phyloP scores from a whole-genome alignment of 1,140 invertebrate genomes.

The Polyergus mexicanus region DNA sequence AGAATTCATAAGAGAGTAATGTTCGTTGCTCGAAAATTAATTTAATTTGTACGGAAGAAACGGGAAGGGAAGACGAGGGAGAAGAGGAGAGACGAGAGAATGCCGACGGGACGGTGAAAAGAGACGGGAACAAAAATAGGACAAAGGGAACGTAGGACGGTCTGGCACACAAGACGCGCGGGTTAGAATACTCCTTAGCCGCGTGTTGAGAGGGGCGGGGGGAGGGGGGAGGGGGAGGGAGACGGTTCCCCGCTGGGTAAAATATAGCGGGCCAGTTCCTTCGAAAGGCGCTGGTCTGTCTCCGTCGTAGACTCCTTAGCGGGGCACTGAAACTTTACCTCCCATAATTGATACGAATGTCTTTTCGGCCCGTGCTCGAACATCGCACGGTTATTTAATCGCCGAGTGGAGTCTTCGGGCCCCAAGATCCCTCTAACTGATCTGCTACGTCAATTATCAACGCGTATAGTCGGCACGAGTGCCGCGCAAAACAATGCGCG shows the following conservation, averaged over 20 bases:
- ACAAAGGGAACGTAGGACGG: constrained; percentile 63
- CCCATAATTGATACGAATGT: constrained; percentile 87
- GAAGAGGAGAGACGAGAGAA: constrained; percentile 17
- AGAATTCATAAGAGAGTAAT: constrained; percentile 81
- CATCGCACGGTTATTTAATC: constrained; percentile 78
- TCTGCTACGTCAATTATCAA: constrained; percentile 74
- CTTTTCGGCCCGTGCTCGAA: constrained; percentile 81
- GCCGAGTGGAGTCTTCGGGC: constrained; percentile 48
- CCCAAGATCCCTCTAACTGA: constrained; percentile 25
- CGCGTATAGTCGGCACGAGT: constrained; percentile 33
- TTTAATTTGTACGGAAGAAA: constrained; percentile 80
- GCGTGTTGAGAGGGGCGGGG: background rate
- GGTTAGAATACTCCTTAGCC: constrained; percentile 71
- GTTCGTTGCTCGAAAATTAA: constrained; percentile 78
- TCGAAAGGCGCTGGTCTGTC: constrained; percentile 79
- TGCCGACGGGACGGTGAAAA: background rate
- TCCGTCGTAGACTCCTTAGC: constrained; percentile 75
- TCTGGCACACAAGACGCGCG: constrained; percentile 65
- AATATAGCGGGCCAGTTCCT: constrained; percentile 81
- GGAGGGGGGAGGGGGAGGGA: constrained; percentile 38
- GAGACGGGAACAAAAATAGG: constrained; percentile 15
- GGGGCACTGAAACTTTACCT: constrained; percentile 79
- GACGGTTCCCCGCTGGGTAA: constrained; percentile 81
- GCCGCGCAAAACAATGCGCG: constrained; percentile 17
- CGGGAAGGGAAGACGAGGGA: constrained; percentile 9